Percentiles rank a stretch among this genome's conserved stretches.
These are phyloP conservation scores for Meiosimyza platycephala DNA, from an alignment of 2,888 invertebrate genomes.

Conservation along the genomic window DNA sequence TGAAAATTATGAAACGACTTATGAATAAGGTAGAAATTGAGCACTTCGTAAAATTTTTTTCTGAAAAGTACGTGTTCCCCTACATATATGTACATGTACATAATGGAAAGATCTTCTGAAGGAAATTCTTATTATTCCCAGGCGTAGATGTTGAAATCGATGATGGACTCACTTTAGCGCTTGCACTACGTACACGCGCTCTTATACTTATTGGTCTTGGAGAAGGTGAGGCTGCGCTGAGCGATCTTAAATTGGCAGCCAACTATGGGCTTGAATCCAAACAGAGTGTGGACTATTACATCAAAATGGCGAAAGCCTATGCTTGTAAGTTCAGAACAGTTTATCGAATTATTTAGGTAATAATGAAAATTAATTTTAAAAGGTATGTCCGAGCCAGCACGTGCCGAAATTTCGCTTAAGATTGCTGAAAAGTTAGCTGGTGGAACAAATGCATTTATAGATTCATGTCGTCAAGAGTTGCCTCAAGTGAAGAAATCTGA, in stretches of 20 bases:
- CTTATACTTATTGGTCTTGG: conserved; percentile 72
- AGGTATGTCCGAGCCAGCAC: conserved; percentile 71
- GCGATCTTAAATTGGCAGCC: conserved; percentile 76
- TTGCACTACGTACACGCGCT: conserved; percentile 77
- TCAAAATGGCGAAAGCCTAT: conserved; percentile 78
- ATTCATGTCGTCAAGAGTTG: conserved; percentile 68
- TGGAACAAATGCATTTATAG: conserved; percentile 66
- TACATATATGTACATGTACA: too few species aligned
- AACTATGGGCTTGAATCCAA: conserved; percentile 74
- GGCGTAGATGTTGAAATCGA: conserved; percentile 70
- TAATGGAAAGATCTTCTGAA: not conserved
- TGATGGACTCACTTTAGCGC: conserved; percentile 73
- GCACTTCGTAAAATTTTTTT: too few species aligned
- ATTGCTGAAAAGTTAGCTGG: conserved; percentile 73
- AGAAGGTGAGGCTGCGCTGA: conserved; percentile 72
- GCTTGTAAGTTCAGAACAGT: conserved; percentile 54
- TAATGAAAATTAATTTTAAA: conserved; percentile 52
- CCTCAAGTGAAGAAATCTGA: conserved; percentile 54
- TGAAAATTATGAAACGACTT: not conserved
- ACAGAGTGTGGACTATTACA: conserved; percentile 75
- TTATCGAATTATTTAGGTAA: not conserved
- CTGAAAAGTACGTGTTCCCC: too few species aligned
- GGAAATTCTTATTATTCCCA: conserved; percentile 44
- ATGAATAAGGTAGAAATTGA: not conserved
- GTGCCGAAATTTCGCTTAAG: conserved; percentile 75